Evolutionary conservation across 2,888 invertebrate genomes (phyloP), one percentile per base, ranked within the genome.

Genomic region (Silvanus unidentatus): DNA sequence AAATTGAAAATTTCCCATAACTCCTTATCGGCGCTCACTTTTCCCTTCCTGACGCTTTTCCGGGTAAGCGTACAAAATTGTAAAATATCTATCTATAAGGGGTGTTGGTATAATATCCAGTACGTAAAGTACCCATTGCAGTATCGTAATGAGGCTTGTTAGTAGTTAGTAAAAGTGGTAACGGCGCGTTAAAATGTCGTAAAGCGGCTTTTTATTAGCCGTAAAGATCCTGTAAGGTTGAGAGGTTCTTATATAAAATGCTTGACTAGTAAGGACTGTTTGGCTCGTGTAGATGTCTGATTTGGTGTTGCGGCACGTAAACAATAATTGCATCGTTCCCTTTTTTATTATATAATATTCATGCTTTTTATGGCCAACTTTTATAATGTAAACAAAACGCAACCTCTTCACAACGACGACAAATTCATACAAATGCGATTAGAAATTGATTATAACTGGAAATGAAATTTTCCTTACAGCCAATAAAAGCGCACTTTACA

Each of bases 131-230:
- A 50, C 52, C 52, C 45, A 44, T 54, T 50, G 59, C 57, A 57
- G 61, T 64, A 66, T 69, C 68, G 66, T 68, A 69, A 69, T 68
- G 69, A 69, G 66, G 62, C 68, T 67, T 68, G 68, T 68, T 69
- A 66, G 67, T 68, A 69, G 68, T 69, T 69, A 68, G 67, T 68
- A 66, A 68, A 67, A 69, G 69, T 69, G 67, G 68, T 68, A 66
- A 69, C 65, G 68, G 65, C 63, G 61, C 67, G 68, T 69, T 69
- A 69, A 70, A 70, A 69, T 65, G 69, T 66, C 68, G 67, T 70
- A 70, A 70, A 69, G 64, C 66, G 65, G 66, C 67, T 68, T 69
- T 70, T 70, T 70, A 70, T 69, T 66, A 68, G 65, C 65, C 67
- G 68, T 69, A 67, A 69, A 69, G 63, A 59, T 69, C 64, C 67